Evolutionary conservation across 2,113 vertebrate genomes (phyloP).

Genomic region (Sitta europaea): DNA sequence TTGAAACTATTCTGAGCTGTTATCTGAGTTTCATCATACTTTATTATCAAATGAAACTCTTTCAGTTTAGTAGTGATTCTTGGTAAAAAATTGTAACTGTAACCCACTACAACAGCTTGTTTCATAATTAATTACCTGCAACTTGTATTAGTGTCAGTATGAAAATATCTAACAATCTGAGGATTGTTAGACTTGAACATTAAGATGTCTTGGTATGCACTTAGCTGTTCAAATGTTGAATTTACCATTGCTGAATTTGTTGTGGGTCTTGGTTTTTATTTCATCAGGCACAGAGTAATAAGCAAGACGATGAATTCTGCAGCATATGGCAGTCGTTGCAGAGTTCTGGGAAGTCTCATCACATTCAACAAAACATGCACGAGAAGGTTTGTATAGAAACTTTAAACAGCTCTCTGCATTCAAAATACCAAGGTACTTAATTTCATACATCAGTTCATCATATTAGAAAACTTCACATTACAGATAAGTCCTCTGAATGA

Average conservation of each 20-base stretch:
- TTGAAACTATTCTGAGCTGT: background rate
- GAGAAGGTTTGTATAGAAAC: slow-evolving; percentile 75
- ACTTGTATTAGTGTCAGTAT: background rate
- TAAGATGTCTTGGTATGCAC: background rate
- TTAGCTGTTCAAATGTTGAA: background rate
- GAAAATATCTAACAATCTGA: background rate
- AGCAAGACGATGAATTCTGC: slow-evolving; percentile 85
- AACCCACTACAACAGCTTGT: background rate
- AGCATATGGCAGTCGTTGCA: slow-evolving; percentile 92
- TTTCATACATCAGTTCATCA: background rate
- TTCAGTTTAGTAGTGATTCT: background rate
- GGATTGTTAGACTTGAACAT: background rate
- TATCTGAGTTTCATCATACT: background rate
- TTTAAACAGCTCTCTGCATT: background rate
- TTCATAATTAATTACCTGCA: background rate
- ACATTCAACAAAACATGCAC: slow-evolving; percentile 76
- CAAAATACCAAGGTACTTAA: background rate
- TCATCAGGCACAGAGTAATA: slow-evolving; percentile 66
- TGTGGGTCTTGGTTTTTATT: background rate
- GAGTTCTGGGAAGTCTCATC: slow-evolving; percentile 76
- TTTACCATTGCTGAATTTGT: background rate
- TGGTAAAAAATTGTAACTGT: background rate
- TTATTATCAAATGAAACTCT: background rate
- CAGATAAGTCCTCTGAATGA: background rate
- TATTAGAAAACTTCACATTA: background rate